Evolutionary conservation across 2,113 vertebrate genomes (phyloP).

Genomic region (Protomyctophum bolini): DNA sequence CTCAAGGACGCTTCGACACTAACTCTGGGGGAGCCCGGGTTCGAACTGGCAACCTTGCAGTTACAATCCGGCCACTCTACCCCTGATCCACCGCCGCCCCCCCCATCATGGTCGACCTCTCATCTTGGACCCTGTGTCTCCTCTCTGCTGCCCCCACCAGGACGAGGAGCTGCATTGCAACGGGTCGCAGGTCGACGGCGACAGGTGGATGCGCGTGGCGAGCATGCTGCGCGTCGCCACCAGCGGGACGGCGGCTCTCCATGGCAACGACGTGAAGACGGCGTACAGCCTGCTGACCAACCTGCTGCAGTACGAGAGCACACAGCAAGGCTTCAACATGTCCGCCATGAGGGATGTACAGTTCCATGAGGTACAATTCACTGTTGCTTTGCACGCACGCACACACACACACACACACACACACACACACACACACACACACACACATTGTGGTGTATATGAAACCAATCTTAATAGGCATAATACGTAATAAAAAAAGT

Average conservation of each 20-base stretch:
- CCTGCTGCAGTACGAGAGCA: slow-evolving; percentile 81
- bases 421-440: too few relatives aligned
- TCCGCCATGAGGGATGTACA: slow-evolving; percentile 82
- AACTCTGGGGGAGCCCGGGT: background rate
- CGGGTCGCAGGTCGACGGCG: slow-evolving; percentile 77
- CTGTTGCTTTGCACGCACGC: background rate
- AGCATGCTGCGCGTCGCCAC: slow-evolving; percentile 78
- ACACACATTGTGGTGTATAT: too few relatives aligned
- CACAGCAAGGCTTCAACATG: slow-evolving; percentile 85
- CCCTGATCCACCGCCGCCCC: too few relatives aligned
- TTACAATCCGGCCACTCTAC: too few relatives aligned
- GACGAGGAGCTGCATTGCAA: slow-evolving; percentile 83
- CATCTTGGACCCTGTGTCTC: background rate
- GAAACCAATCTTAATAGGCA: too few relatives aligned
- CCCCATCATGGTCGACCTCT: background rate
- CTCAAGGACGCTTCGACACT: too few relatives aligned
- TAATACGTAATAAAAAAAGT: too few relatives aligned
- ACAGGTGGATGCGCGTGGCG: slow-evolving; percentile 72
- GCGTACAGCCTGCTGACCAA: slow-evolving; percentile 82
- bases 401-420: too few relatives aligned
- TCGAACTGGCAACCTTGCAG: background rate
- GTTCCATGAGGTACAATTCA: slow-evolving; percentile 82
- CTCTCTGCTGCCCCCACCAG: slow-evolving; percentile 54
- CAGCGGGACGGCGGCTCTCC: slow-evolving; percentile 56
- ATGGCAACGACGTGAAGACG: slow-evolving; percentile 83